A percentile compares a stretch with the other conserved stretches of the same genome.
phyloP scores from a whole-genome alignment of 2,797 vertebrate genomes.

The Cirrhinus molitorella region DNA sequence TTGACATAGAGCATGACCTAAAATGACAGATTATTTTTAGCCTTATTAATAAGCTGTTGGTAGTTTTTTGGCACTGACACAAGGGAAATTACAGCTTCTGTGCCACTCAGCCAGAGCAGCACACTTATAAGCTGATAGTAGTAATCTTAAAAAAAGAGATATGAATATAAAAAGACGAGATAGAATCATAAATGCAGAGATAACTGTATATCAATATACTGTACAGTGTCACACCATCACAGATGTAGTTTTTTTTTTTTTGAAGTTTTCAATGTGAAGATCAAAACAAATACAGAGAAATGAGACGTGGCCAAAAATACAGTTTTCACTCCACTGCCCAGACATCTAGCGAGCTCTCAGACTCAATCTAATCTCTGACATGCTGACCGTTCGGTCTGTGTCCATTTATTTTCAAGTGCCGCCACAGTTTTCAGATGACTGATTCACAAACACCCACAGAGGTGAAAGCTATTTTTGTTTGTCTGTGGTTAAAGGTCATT shows the following conservation, averaged over 20 bases:
- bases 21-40: constrained; percentile 10
- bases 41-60: background rate
- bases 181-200: background rate
- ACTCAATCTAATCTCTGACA: constrained; percentile 16
- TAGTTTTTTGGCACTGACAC: background rate
- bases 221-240: background rate
- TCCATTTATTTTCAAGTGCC: constrained; percentile 25
- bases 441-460: constrained; percentile 21
- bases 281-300: background rate
- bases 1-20: background rate
- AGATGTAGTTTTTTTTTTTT: constrained; percentile 2
- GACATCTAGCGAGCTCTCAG: constrained; percentile 11
- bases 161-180: background rate
- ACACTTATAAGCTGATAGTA: background rate
- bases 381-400: constrained; percentile 1
- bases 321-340: constrained; percentile 22
- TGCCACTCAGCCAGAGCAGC: background rate
- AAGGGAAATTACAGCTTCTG: background rate
- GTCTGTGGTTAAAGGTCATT: constrained; percentile 12
- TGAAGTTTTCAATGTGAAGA: background rate
- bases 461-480: constrained; percentile 4
- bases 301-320: background rate
- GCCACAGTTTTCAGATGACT: constrained; percentile 21
- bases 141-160: background rate
- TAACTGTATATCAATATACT: no score